Conservation (phyloP, 2,888 invertebrate species). For the Belgica antarctica region DNA sequence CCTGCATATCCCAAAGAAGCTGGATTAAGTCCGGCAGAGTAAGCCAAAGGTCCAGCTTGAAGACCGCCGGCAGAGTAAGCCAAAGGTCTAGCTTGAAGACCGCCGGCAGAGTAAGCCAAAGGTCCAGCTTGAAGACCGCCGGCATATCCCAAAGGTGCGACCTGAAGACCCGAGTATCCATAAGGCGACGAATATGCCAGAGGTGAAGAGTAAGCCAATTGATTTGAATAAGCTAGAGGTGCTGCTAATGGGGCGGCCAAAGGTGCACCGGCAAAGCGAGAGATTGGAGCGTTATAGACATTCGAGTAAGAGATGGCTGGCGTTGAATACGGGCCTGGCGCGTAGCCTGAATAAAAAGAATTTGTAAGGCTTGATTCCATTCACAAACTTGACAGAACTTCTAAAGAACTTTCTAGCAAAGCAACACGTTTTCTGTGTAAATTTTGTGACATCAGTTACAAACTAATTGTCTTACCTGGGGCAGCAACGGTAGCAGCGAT, state of each 20-base stretch:
- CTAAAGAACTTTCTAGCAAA: no score
- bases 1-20: no score
- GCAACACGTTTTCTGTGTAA: no score
- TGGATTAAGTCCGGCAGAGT: no score
- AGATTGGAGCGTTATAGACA: constrained; percentile 45
- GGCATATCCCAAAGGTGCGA: not conserved
- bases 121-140: not conserved
- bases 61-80: no score
- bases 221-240: not conserved
- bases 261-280: constrained; percentile 46
- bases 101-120: not conserved
- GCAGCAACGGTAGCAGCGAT: constrained; percentile 58
- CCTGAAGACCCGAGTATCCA: no score
- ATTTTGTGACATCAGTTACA: constrained; percentile 11
- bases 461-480: constrained; percentile 10
- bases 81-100: not conserved
- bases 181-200: constrained; percentile 21
- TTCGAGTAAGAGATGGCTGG: constrained; percentile 52
- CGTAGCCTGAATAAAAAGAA: constrained; percentile 50
- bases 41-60: no score
- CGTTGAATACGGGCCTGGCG: constrained; percentile 49
- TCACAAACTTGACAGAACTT: no score
- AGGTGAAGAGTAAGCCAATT: not conserved
- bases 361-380: no score
- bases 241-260: constrained; percentile 45